Percentiles rank a stretch among this genome's conserved stretches.
phyloP scores from a whole-genome alignment of 2,113 vertebrate species.

The Drymodes brunneopygia region DNA sequence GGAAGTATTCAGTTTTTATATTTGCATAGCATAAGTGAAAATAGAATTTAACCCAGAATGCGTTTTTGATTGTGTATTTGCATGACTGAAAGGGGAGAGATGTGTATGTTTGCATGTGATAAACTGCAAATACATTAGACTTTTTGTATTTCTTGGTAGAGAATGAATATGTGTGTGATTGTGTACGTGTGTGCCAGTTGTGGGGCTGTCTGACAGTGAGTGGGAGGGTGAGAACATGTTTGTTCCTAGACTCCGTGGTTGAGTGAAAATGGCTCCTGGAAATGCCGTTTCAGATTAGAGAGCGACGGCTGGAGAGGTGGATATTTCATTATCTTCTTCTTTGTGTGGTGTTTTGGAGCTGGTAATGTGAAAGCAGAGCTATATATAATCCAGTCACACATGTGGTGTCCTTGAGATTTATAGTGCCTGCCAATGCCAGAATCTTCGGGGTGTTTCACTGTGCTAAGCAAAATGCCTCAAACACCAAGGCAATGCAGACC shows the following conservation, averaged over 20 bases:
- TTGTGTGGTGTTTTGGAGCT: slow-evolving; percentile 70
- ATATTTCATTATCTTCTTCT: slow-evolving; percentile 71
- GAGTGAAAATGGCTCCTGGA: slow-evolving; percentile 66
- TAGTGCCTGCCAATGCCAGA: slow-evolving; percentile 48
- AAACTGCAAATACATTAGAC: slow-evolving; percentile 35
- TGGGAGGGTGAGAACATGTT: slow-evolving; percentile 54
- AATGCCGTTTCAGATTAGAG: slow-evolving; percentile 59
- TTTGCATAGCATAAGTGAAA: slow-evolving; percentile 60
- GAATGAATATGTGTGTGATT: neutral
- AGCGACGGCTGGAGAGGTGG: slow-evolving; percentile 36
- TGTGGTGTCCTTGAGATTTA: slow-evolving; percentile 66
- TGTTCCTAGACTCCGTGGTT: slow-evolving; percentile 37
- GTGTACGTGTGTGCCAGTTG: slow-evolving; percentile 27
- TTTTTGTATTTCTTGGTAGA: neutral
- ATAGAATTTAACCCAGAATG: slow-evolving; percentile 44
- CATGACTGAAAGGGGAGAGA: neutral
- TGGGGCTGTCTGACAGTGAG: slow-evolving; percentile 32
- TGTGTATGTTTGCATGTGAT: slow-evolving; percentile 12
- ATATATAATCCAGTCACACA: slow-evolving; percentile 77
- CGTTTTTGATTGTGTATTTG: neutral
- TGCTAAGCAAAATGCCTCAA: slow-evolving; percentile 12
- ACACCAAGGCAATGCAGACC: neutral
- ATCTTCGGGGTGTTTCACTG: slow-evolving; percentile 38
- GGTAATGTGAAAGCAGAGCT: slow-evolving; percentile 67
- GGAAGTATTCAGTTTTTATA: slow-evolving; percentile 47